These are phyloP conservation scores for Barnardius zonarius DNA, from an alignment of 2,113 vertebrate species.

Conservation along the genomic window DNA sequence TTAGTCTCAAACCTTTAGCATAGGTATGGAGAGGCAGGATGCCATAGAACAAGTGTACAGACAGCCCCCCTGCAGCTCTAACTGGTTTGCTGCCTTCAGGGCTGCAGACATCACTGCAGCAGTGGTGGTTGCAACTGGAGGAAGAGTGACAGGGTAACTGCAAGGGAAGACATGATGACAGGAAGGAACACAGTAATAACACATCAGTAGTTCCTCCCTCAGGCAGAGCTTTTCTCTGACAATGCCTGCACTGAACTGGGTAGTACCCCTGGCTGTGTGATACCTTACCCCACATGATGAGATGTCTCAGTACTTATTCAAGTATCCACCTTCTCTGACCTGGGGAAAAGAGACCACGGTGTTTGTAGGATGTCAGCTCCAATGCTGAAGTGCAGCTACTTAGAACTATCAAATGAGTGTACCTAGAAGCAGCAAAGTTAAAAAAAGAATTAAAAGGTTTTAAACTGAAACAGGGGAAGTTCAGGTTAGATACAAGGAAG, in stretches of 20 bases:
- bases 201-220: not conserved
- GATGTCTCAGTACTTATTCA: not conserved
- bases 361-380: not conserved
- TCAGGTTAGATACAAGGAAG: not conserved
- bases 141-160: not conserved
- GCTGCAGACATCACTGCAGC: not conserved
- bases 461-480: not conserved
- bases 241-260: too few species aligned
- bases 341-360: not conserved
- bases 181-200: not conserved
- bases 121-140: not conserved
- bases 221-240: not conserved
- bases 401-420: not conserved
- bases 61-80: not conserved
- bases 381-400: not conserved
- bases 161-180: accelerated
- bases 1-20: not conserved
- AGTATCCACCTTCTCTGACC: not conserved
- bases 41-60: not conserved
- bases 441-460: not conserved
- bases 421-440: not conserved
- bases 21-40: not conserved
- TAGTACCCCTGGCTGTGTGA: not conserved
- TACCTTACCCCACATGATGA: not conserved
- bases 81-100: not conserved